Evolutionary conservation across 2,797 vertebrate species (phyloP).

Genomic region (Myotis findleyi): DNA sequence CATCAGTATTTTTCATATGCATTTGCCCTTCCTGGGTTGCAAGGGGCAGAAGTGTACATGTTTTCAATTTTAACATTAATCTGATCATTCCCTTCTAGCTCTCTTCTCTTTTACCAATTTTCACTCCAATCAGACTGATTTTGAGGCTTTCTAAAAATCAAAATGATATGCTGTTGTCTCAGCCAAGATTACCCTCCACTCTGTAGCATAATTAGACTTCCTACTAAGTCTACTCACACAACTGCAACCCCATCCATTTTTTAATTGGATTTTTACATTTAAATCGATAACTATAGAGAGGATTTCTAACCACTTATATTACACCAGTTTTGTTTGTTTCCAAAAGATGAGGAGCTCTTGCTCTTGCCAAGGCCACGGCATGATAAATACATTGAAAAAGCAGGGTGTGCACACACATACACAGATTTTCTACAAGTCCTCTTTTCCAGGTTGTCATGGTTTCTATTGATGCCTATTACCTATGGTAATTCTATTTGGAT

Average conservation of each 20-base stretch:
- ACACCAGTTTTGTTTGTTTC: constrained; percentile 2
- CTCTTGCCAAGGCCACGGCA: constrained; percentile 66
- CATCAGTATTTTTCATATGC: background rate
- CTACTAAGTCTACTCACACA: constrained; percentile 26
- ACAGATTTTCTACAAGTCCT: constrained; percentile 12
- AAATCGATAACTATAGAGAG: background rate
- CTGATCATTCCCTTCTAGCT: background rate
- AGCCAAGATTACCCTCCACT: background rate
- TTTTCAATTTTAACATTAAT: constrained; percentile 18
- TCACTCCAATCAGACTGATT: background rate
- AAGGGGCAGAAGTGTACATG: background rate
- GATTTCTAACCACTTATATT: constrained; percentile 37
- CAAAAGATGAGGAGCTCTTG: background rate
- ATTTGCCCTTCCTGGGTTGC: background rate
- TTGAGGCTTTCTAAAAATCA: background rate
- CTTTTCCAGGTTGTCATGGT: constrained; percentile 63
- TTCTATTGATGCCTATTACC: constrained; percentile 51
- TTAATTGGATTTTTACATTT: constrained; percentile 36
- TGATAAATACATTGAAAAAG: constrained; percentile 53
- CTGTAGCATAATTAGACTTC: background rate
- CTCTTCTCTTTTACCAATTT: background rate
- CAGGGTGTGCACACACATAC: background rate
- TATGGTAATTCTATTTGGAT: constrained; percentile 10
- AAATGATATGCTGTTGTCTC: background rate
- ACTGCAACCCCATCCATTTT: background rate